Base-by-base conservation (phyloP, 2,797 vertebrate species). In the Alauda arvensis region DNA sequence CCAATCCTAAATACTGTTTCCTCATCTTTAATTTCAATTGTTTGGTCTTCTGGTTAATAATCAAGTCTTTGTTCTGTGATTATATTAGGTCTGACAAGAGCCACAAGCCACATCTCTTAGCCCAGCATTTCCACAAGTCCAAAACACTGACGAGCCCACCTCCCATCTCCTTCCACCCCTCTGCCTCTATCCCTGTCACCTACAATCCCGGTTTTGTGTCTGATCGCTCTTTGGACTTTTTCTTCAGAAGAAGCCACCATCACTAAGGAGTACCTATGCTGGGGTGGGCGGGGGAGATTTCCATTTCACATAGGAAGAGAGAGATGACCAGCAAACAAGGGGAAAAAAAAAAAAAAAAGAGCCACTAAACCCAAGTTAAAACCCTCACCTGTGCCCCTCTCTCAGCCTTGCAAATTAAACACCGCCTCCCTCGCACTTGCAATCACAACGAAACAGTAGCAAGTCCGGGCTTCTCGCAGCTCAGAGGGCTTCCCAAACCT, bases 21-120 rank as follows among this genome's bases (percentile, higher is more conserved):
- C 2, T 6, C 8, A 14, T 39, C 5, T 71, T 53, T 55, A 31
- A 12, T 69, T 62, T 25, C 5, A 45, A 26, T 39, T 45, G 4
- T 55, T 72, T 43, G 21, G 55, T 82, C 18, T 81, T 65, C 45
- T 12, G 24, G 51, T 61, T 40, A 48, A 33, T 18, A 42, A 34
- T 42, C 10, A 33, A 3, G 16, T 42, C 23, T 59, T 45, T 59
- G 21, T 31, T 79, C 26, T 60, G 24, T 72, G 26, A 43, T 45
- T 65, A 7, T 33, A 5, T 53, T 45, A 18, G 23, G 8, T 66
- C 33, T 67, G 42, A 65, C 56, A 60, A 60, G 33, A 81, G 18
- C 8, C 25, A 15, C 46, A 53, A 60, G 21, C 40, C 18, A 8
- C 0, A 0, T 31, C 9, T 40, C 60, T 59, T 25, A 28, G 34